Conservation (phyloP, 2,888 invertebrate species). For the Drosophila kokeensis region DNA sequence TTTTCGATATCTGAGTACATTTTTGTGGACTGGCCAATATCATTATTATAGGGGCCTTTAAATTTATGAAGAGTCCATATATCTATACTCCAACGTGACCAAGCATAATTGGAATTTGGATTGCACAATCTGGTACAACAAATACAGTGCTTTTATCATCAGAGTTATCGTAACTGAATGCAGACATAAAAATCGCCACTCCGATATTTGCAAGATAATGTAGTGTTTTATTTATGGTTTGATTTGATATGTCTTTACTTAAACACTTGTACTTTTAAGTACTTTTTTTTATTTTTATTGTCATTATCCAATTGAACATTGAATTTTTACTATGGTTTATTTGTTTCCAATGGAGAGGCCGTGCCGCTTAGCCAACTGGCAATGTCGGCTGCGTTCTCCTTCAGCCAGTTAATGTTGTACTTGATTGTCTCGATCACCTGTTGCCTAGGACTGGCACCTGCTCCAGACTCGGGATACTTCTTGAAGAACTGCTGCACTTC, state of each 20-base stretch:
- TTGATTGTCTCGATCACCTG: slow-evolving; percentile 91
- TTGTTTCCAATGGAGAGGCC: slow-evolving; percentile 23
- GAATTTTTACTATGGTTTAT: slow-evolving; percentile 35
- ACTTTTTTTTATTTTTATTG: slow-evolving; percentile 10
- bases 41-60: slow-evolving; percentile 31
- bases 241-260: slow-evolving; percentile 45
- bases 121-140: slow-evolving; percentile 6
- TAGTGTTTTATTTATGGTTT: slow-evolving; percentile 55
- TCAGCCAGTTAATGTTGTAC: slow-evolving; percentile 92
- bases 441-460: slow-evolving; percentile 90
- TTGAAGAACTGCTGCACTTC: slow-evolving; percentile 92
- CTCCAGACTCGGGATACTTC: slow-evolving; percentile 93
- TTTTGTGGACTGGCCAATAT: slow-evolving; percentile 16
- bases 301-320: neutral
- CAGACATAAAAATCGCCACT: slow-evolving; percentile 61
- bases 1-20: slow-evolving; percentile 31
- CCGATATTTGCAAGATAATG: slow-evolving; percentile 39
- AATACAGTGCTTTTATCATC: slow-evolving; percentile 26
- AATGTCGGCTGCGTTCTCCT: slow-evolving; percentile 87
- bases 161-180: slow-evolving; percentile 26
- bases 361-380: slow-evolving; percentile 87
- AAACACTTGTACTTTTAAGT: slow-evolving; percentile 27
- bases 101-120: slow-evolving; percentile 7
- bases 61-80: slow-evolving; percentile 34
- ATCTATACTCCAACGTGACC: slow-evolving; percentile 24